Conservation (phyloP, 2,113 vertebrate genomes). For the Pseudolaguvia tuberculata region DNA sequence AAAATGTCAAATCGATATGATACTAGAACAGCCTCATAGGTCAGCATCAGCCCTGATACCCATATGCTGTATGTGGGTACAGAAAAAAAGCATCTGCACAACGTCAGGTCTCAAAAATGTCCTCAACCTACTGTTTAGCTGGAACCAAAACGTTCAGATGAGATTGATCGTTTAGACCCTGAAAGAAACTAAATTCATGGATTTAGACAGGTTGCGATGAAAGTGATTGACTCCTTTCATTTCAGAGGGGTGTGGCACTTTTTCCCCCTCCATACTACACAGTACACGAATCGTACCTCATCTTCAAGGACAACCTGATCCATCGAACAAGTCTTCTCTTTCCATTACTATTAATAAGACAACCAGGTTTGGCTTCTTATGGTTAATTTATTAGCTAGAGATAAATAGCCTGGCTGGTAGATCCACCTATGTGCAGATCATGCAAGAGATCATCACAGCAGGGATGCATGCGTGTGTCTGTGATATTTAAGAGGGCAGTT, state of each 20-base stretch:
- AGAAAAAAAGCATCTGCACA: neutral
- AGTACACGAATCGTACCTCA: neutral
- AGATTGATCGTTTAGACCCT: too few species aligned
- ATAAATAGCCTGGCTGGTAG: neutral
- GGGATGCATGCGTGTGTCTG: neutral
- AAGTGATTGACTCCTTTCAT: constrained; percentile 11
- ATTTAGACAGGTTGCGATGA: neutral
- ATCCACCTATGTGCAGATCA: neutral
- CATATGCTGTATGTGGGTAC: neutral
- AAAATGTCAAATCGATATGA: neutral
- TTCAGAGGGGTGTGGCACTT: constrained; percentile 38
- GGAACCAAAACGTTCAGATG: neutral
- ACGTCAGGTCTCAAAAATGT: neutral
- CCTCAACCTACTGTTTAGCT: neutral
- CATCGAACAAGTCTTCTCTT: neutral
- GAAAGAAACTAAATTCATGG: neutral
- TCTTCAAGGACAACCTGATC: neutral
- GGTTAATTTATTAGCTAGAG: neutral
- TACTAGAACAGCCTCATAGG: neutral
- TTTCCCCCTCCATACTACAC: too few species aligned
- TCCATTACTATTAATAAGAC: neutral
- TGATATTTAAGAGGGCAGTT: neutral
- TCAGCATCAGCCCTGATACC: neutral
- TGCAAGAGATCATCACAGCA: neutral
- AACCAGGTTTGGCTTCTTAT: neutral